Percentiles rank a stretch among this genome's conserved stretches.
Evolutionary conservation across 2,888 invertebrate genomes (phyloP).

Genomic region (Cylloceria caligata): DNA sequence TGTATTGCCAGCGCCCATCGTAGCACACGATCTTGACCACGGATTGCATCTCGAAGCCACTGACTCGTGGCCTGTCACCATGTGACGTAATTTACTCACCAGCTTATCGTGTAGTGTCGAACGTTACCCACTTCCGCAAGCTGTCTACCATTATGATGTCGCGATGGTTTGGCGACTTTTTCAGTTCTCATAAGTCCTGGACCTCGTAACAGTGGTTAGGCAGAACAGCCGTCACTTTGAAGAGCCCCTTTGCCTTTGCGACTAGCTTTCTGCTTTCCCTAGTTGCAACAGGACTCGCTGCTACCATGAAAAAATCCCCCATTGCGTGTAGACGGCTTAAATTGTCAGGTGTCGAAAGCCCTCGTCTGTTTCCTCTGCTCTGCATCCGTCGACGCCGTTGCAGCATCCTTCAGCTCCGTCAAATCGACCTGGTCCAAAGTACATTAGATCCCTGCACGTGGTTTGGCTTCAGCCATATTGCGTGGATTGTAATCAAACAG

Average conservation of each 20-base stretch:
- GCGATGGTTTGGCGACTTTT: conserved; percentile 62
- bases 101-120: no score
- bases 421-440: conserved; percentile 63
- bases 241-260: conserved; percentile 68
- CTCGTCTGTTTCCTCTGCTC: conserved; percentile 56
- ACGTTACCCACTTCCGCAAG: conserved; percentile 22
- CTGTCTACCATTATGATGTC: conserved; percentile 67
- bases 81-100: no score
- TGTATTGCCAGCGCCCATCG: no score
- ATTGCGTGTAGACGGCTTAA: conserved; percentile 30
- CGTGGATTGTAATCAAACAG: conserved; percentile 51
- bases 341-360: conserved; percentile 49
- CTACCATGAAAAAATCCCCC: not conserved
- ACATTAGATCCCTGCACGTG: conserved; percentile 44
- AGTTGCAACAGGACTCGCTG: conserved; percentile 38
- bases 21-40: no score
- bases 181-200: conserved; percentile 68
- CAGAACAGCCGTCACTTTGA: conserved; percentile 65
- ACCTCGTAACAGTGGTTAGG: conserved; percentile 72
- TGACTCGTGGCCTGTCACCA: no score
- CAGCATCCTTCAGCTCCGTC: no score
- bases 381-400: conserved; percentile 20
- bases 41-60: no score
- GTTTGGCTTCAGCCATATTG: conserved; percentile 42
- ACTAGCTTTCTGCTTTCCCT: conserved; percentile 68